These are phyloP conservation scores for Amphiduros pacificus DNA, from an alignment of 2,888 invertebrate species.

Conservation along the genomic window DNA sequence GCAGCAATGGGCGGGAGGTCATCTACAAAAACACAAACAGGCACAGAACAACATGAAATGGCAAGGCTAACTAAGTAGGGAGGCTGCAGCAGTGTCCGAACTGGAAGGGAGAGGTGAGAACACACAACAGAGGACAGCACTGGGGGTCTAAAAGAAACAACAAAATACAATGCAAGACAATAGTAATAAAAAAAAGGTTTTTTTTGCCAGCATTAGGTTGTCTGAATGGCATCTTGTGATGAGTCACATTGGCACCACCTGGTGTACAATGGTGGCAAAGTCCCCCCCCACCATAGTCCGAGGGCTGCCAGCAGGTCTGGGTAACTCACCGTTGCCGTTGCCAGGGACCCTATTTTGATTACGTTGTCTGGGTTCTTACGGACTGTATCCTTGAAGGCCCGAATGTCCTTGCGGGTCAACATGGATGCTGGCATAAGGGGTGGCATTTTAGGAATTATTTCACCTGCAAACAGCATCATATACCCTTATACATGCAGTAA, in stretches of 20 bases:
- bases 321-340: slow-evolving; percentile 86
- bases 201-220: no score
- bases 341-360: slow-evolving; percentile 92
- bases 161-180: no score
- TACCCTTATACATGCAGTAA: no score
- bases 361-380: slow-evolving; percentile 81
- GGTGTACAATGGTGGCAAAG: no score
- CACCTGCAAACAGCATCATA: not conserved
- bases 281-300: not conserved
- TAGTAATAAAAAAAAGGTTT: no score
- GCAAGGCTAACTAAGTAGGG: not conserved
- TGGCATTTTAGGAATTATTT: slow-evolving; percentile 32
- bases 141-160: no score
- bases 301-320: not conserved
- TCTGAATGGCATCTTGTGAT: no score
- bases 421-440: slow-evolving; percentile 74
- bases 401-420: slow-evolving; percentile 92
- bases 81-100: not conserved
- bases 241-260: no score
- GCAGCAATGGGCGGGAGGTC: slow-evolving; percentile 55
- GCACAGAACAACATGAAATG: slow-evolving; percentile 9
- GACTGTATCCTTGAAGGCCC: slow-evolving; percentile 87
- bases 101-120: not conserved
- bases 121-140: not conserved
- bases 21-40: slow-evolving; percentile 35